Evolutionary conservation across 1,140 invertebrate species (phyloP).

Genomic region (Sesamia nonagrioides): DNA sequence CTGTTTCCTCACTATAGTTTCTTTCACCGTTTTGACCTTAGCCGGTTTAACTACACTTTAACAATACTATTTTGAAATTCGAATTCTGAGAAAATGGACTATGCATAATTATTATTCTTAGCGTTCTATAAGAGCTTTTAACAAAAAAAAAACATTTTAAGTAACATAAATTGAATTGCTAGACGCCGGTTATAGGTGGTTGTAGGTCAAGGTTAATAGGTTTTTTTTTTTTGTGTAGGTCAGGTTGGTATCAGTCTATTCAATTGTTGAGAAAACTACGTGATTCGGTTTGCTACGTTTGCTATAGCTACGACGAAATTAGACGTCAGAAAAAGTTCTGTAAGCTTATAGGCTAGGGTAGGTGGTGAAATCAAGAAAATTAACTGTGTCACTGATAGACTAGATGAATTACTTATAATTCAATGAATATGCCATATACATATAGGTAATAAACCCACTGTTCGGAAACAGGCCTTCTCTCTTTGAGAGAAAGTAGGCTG

Average conservation of each 20-base stretch:
- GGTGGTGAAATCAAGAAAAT: too few relatives aligned
- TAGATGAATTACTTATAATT: too few relatives aligned
- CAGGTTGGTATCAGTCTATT: not conserved
- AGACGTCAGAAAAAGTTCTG: too few relatives aligned
- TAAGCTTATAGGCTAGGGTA: too few relatives aligned
- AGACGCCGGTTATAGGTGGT: not conserved
- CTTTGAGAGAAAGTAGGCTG: too few relatives aligned
- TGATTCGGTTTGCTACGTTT: not conserved
- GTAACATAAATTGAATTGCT: not conserved
- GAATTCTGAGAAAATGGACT: not conserved
- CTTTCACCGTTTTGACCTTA: too few relatives aligned
- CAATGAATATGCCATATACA: too few relatives aligned
- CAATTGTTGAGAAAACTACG: slow-evolving; percentile 25
- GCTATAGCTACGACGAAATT: not conserved
- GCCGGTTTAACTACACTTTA: too few relatives aligned
- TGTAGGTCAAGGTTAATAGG: not conserved
- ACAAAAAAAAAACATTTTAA: not conserved
- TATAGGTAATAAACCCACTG: too few relatives aligned
- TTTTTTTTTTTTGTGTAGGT: slow-evolving; percentile 5
- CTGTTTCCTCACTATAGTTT: too few relatives aligned
- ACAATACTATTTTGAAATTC: not conserved
- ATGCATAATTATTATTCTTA: not conserved
- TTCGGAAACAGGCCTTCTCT: too few relatives aligned
- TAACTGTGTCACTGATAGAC: too few relatives aligned
- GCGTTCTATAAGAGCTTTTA: slow-evolving; percentile 5